Evolutionary conservation across 2,797 vertebrate genomes (phyloP), one percentile per base, ranked within the genome.

Genomic region (Eulemur coronatus): DNA sequence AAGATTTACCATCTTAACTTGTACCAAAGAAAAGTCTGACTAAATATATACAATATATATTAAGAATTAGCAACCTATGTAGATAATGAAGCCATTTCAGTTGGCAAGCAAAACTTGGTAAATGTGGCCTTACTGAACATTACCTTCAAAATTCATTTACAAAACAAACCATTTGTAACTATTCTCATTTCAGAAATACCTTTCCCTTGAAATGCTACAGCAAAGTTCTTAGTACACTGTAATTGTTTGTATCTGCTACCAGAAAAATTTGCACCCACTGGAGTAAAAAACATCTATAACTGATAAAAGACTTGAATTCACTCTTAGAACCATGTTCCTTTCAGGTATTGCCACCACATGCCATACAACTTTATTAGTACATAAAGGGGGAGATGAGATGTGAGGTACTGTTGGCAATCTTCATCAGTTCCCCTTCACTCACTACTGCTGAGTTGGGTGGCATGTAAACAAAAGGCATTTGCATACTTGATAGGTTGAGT

Each of bases 401-500:
- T 46, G 22, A 93, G 30, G 43, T 59, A 48, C 52, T 67, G 3
- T 12, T 86, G 33, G 84, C 76, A 96, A 61, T 81, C 55, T 57
- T 81, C 61, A 81, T 48, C 22, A 78, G 38, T 20, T 59, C 38
- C 38, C 65, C 43, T 78, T 76, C n/a, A 61, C 61, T 93, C 30
- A 76, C 75, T 72, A 61, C 48, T 57, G 59, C 63, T 91, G 55
- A 91, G 65, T 38, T 80, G 43, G 43, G 26, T 59, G 22, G 72
- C 72, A 88, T 14, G 46, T 33, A 75, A 94, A 96, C 90, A 97
- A 96, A 91, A 95, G 61, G 73, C 46, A 95, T 91, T 59, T 96
- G 73, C 95, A 96, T 89, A 95, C 41, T 92, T 17, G 4, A 81
- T 30, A 95, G n/a, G 12, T 0, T 84, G 35, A 94, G 15, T 87